A percentile compares a stretch with the other conserved stretches of the same genome.
Conservation (phyloP, 2,113 vertebrate species). For the Oreochromis niloticus region DNA sequence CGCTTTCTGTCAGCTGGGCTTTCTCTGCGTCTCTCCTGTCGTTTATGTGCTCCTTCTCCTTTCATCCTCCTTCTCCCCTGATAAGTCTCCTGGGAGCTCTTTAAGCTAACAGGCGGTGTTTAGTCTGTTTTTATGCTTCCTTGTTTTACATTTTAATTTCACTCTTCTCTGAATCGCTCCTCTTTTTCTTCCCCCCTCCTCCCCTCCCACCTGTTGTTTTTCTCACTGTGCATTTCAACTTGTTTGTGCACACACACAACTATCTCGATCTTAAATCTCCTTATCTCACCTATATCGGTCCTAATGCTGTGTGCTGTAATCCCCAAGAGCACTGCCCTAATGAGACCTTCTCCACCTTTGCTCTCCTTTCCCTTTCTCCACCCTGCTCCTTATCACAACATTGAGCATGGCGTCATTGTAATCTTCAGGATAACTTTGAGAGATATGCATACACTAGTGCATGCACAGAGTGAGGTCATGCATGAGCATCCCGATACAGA, state of each 20-base stretch:
- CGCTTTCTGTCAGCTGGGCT: background rate
- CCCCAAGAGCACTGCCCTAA: constrained; percentile 10
- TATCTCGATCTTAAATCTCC: constrained; percentile 18
- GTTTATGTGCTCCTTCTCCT: background rate
- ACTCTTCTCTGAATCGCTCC: background rate
- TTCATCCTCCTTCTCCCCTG: constrained; percentile 14
- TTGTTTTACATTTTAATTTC: constrained; percentile 25
- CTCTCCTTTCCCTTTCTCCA: background rate
- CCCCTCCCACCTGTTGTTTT: constrained; percentile 17
- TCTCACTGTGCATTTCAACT: background rate
- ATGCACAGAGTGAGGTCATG: background rate
- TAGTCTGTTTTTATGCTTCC: constrained; percentile 17
- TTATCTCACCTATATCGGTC: constrained; percentile 48
- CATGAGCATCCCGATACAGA: background rate
- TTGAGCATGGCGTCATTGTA: constrained; percentile 22
- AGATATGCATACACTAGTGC: background rate
- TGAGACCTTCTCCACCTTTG: background rate
- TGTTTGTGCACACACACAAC: constrained; percentile 4
- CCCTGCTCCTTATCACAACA: background rate
- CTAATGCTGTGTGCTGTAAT: constrained; percentile 45
- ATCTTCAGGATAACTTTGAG: constrained; percentile 6
- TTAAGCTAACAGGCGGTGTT: constrained; percentile 22
- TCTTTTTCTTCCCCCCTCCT: background rate
- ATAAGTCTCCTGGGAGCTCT: constrained; percentile 18
- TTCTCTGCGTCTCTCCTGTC: background rate